Conservation (phyloP, 2,888 invertebrate genomes). For the Euproctis similis region DNA sequence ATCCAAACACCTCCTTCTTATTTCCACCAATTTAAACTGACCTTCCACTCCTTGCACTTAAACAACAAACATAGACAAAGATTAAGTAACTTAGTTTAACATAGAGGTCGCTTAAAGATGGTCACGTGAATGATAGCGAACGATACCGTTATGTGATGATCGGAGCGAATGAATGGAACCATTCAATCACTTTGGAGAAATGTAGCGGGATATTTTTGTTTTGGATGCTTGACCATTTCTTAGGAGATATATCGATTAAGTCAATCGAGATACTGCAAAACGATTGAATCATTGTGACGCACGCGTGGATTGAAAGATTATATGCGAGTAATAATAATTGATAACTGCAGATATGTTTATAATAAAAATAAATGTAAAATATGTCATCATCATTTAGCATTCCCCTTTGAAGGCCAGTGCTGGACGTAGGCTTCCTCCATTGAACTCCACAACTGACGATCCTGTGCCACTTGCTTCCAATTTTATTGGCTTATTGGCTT, state of each 20-base stretch:
- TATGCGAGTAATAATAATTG: too few relatives aligned
- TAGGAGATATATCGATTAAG: constrained; percentile 18
- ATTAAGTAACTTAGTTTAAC: constrained; percentile 2
- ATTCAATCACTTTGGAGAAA: constrained; percentile 61
- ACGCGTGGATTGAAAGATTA: not conserved
- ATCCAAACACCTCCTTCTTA: constrained; percentile 66
- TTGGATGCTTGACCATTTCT: constrained; percentile 31
- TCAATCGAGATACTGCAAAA: constrained; percentile 7
- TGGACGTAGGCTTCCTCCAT: too few relatives aligned
- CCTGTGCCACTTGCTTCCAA: too few relatives aligned
- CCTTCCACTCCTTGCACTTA: constrained; percentile 16
- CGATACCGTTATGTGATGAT: constrained; percentile 61
- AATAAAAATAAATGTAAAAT: too few relatives aligned
- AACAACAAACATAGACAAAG: constrained; percentile 1
- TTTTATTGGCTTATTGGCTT: too few relatives aligned
- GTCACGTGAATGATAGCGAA: constrained; percentile 48
- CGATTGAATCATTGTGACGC: not conserved
- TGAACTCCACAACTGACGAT: too few relatives aligned
- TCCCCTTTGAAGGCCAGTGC: too few relatives aligned
- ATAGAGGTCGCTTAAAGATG: constrained; percentile 22
- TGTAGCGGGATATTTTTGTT: constrained; percentile 49
- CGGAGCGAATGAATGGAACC: constrained; percentile 59
- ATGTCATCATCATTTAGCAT: too few relatives aligned
- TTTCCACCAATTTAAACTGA: constrained; percentile 24
- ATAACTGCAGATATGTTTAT: too few relatives aligned